Conservation (phyloP, 2,888 invertebrate genomes). For the Leucophora obtusa region DNA sequence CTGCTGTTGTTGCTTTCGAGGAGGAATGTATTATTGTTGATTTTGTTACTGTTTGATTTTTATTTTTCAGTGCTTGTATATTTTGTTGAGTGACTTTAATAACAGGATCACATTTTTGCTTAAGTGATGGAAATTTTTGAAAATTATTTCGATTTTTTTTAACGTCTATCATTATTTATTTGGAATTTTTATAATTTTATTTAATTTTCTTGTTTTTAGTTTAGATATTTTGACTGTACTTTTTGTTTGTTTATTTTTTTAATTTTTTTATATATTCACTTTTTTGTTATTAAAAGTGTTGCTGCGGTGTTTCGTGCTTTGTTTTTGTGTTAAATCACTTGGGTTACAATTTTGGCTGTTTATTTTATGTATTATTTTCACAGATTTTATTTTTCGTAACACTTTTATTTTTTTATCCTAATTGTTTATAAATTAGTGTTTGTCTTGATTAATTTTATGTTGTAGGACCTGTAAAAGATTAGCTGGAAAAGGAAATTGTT, state of each 20-base stretch:
- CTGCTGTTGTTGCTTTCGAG: slow-evolving; percentile 52
- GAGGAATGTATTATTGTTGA: slow-evolving; percentile 28
- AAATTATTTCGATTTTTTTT: slow-evolving; percentile 73
- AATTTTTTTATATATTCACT: slow-evolving; percentile 62
- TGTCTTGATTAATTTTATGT: slow-evolving; percentile 28
- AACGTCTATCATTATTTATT: slow-evolving; percentile 75
- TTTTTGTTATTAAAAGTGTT: slow-evolving; percentile 29
- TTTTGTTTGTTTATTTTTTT: slow-evolving; percentile 52
- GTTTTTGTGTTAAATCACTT: slow-evolving; percentile 45
- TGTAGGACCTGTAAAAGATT: slow-evolving; percentile 72
- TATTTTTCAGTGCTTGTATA: slow-evolving; percentile 45
- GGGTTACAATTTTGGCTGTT: slow-evolving; percentile 42
- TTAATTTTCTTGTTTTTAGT: slow-evolving; percentile 42
- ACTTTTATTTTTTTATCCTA: slow-evolving; percentile 32
- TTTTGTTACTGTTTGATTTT: slow-evolving; percentile 34
- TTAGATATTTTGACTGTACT: slow-evolving; percentile 36
- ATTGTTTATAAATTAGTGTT: slow-evolving; percentile 32
- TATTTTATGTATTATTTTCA: slow-evolving; percentile 9
- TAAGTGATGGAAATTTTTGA: slow-evolving; percentile 74
- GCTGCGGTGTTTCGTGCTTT: slow-evolving; percentile 30
- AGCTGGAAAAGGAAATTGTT: slow-evolving; percentile 70
- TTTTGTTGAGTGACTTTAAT: slow-evolving; percentile 56
- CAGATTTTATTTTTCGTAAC: slow-evolving; percentile 35
- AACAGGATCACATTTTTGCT: slow-evolving; percentile 67
- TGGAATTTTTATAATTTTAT: slow-evolving; percentile 51